These are phyloP conservation scores for Idaea biselata DNA, from an alignment of 2,888 invertebrate species.

Conservation along the genomic window DNA sequence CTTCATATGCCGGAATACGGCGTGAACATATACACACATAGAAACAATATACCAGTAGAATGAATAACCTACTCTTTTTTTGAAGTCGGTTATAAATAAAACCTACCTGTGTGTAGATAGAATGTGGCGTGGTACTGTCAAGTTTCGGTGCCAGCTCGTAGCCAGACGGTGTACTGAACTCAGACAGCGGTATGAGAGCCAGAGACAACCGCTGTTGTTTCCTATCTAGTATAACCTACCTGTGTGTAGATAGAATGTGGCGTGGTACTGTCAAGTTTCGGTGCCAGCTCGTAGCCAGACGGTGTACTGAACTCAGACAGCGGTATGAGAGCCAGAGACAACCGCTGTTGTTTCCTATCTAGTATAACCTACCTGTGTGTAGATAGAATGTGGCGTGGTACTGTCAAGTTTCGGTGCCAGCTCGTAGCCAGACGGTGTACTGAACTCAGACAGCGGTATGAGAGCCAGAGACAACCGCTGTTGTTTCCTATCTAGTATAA, in stretches of 20 bases:
- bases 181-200: slow-evolving; percentile 89
- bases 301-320: slow-evolving; percentile 85
- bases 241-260: slow-evolving; percentile 16
- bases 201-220: slow-evolving; percentile 92
- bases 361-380: slow-evolving; percentile 55
- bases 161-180: slow-evolving; percentile 81
- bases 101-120: slow-evolving; percentile 37
- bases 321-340: slow-evolving; percentile 92
- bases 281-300: slow-evolving; percentile 63
- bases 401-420: slow-evolving; percentile 48
- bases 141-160: slow-evolving; percentile 62
- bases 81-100: not conserved
- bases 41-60: no score
- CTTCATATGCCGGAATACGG: no score
- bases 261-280: slow-evolving; percentile 25
- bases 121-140: not conserved
- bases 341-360: slow-evolving; percentile 91
- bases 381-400: not conserved
- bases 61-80: no score
- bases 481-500: slow-evolving; percentile 88
- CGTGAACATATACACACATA: no score
- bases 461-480: slow-evolving; percentile 91
- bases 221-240: slow-evolving; percentile 84
- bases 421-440: slow-evolving; percentile 63
- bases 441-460: slow-evolving; percentile 89